Percentiles rank a stretch among this genome's conserved stretches.
Conservation (phyloP, 2,113 vertebrate species). For the Damaliscus lunatus region DNA sequence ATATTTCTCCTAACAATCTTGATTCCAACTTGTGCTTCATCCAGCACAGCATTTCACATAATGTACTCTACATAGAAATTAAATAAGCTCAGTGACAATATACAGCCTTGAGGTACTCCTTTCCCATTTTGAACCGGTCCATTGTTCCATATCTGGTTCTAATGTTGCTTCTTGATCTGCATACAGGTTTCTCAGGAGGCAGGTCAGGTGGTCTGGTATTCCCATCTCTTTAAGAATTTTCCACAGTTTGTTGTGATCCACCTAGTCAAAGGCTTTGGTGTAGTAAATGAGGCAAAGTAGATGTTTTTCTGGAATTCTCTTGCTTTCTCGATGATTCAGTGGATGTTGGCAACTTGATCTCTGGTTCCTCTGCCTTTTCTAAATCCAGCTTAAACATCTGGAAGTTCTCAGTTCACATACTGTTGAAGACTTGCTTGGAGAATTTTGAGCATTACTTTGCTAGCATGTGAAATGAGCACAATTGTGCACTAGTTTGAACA, state of each 20-base stretch:
- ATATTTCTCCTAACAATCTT: background rate
- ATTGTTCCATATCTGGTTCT: background rate
- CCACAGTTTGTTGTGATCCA: background rate
- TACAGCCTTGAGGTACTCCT: background rate
- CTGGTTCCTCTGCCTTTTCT: background rate
- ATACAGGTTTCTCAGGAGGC: background rate
- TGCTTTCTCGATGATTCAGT: background rate
- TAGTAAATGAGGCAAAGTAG: background rate
- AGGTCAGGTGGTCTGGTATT: background rate
- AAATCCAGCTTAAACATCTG: background rate
- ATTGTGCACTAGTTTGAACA: background rate
- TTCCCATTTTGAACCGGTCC: background rate
- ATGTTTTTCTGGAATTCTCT: background rate
- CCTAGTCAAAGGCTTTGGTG: background rate
- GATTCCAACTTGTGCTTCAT: background rate
- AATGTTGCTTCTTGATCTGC: background rate
- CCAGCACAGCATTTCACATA: rapidly evolving
- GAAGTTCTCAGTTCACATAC: background rate
- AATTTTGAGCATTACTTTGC: background rate
- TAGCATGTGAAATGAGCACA: background rate
- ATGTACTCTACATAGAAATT: background rate
- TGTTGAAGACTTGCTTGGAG: background rate
- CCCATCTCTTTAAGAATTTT: background rate
- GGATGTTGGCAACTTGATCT: background rate
- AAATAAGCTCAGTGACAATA: background rate